Evolutionary conservation across 2,113 vertebrate genomes (phyloP), one percentile per base, ranked within the genome.

Genomic region (Thermophis baileyi): DNA sequence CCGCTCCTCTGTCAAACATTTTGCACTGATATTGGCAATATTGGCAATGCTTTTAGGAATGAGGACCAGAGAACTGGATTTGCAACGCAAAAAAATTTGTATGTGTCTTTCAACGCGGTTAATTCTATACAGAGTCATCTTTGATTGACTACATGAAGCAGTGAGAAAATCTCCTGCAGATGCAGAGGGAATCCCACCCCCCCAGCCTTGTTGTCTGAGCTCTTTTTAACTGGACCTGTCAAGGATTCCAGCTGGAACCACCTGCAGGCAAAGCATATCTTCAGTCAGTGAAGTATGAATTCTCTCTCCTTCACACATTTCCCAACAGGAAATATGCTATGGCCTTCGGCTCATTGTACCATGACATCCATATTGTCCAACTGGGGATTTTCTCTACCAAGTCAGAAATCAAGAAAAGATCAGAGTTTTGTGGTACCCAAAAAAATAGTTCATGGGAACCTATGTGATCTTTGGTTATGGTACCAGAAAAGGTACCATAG

Each of bases 381-480:
- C n/a, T 54, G 20, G 20, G 87, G 5, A 20, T 54, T 40, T 54
- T 35, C 51, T 47, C 47, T n/a, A 51, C 24, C 25, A 81, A 46
- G n/a, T 40, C 27, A 40, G 69, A 53, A 53, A 35, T 27, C 35
- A 81, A 27, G n/a, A 54, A 55, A 88, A 44, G 14, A 8, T 12
- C 49, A 63, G 18, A 35, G 3, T 51, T 53, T 60, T 57, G n/a
- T 2, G 18, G 10, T 46, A 11, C 10, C 74, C 14, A 18, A 88
- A 53, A 5, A 5, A 94, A 89, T 24, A 35, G 4, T 69, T 90
- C 63, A 57, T 35, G 12, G 35, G 46, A 10, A 40, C 51, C 14
- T 53, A 7, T 5, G 51, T 93, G 88, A 60, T 87, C 91, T 90
- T 92, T 16, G 93, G 93, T 94, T n/a, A 1, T 18, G 12, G 25